Evolutionary conservation across 2,113 vertebrate species (phyloP).

Genomic region (Protobothrops flavoviridis): DNA sequence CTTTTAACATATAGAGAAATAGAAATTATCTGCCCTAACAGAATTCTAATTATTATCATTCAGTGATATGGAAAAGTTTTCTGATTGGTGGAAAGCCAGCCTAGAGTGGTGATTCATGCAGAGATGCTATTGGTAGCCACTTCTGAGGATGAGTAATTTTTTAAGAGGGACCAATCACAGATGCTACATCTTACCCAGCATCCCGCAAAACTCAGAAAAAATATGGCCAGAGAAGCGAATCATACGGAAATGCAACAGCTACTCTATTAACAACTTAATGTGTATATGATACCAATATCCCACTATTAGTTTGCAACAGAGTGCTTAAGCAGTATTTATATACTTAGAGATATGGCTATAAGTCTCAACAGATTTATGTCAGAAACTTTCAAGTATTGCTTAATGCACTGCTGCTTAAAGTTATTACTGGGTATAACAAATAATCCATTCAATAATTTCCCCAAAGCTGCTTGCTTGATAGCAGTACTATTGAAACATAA

Average conservation of each 20-base stretch:
- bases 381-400: not conserved
- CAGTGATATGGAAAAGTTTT: too few relatives aligned
- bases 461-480: not conserved
- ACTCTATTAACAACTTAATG: not conserved
- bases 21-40: not conserved
- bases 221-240: not conserved
- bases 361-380: not conserved
- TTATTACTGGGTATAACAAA: not conserved
- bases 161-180: not conserved
- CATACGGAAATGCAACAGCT: not conserved
- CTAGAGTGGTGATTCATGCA: not conserved
- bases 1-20: not conserved
- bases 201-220: not conserved
- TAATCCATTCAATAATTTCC: not conserved
- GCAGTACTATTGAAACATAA: not conserved
- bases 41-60: not conserved
- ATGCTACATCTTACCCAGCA: not conserved
- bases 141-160: not conserved
- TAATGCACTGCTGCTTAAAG: not conserved
- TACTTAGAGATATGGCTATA: not conserved
- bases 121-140: not conserved
- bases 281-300: not conserved
- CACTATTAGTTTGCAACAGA: not conserved
- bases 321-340: not conserved
- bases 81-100: not conserved